phyloP scores from a whole-genome alignment of 2,797 vertebrate genomes.

The Synaphobranchus kaupii region DNA sequence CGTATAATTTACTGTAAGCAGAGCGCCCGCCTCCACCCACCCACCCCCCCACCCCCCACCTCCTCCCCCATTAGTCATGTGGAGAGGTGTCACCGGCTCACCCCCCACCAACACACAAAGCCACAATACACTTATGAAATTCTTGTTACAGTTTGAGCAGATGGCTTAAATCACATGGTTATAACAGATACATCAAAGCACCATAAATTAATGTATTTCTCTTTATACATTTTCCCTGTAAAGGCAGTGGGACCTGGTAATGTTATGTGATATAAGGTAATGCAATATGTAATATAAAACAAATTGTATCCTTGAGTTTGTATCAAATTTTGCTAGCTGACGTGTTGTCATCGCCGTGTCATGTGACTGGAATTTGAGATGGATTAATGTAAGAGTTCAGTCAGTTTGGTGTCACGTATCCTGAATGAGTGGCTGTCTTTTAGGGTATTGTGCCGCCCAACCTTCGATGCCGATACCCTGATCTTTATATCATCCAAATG shows the following conservation, averaged over 20 bases:
- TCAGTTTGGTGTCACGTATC: neutral
- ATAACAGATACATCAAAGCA: conserved; percentile 10
- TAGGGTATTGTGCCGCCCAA: neutral
- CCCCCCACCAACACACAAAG: neutral
- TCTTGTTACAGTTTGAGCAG: conserved; percentile 66
- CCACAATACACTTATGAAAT: conserved; percentile 47
- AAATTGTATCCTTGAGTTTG: neutral
- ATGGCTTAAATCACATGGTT: conserved; percentile 55
- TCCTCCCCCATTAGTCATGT: conserved; percentile 54
- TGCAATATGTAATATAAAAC: neutral
- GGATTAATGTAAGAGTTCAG: neutral
- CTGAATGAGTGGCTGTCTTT: neutral
- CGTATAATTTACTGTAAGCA: conserved; percentile 65
- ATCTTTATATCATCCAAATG: neutral
- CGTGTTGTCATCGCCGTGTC: neutral
- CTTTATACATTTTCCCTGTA: neutral
- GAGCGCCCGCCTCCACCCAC: conserved; percentile 53
- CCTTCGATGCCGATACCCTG: neutral
- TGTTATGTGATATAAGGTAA: neutral
- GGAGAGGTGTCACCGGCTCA: conserved; percentile 63
- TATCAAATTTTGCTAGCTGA: neutral
- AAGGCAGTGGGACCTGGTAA: neutral
- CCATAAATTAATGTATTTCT: neutral
- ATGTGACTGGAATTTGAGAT: neutral
- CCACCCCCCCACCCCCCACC: conserved; percentile 52